These are phyloP conservation scores for Erpetoichthys calabaricus DNA, from an alignment of 2,797 vertebrate genomes.

Conservation along the genomic window DNA sequence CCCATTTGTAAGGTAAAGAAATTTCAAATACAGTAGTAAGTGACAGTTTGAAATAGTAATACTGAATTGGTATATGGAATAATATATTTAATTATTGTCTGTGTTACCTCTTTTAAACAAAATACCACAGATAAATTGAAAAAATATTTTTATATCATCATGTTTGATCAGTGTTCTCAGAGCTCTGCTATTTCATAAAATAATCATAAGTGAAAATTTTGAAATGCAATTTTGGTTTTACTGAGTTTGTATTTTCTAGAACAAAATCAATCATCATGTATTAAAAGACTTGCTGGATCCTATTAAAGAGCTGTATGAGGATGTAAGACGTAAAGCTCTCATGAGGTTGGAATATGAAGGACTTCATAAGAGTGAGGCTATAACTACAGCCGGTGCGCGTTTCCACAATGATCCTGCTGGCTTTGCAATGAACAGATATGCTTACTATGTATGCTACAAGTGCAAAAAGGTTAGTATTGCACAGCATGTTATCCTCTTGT, in stretches of 20 bases:
- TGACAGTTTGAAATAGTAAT: no score
- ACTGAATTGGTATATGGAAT: no score
- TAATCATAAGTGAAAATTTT: slow-evolving; percentile 7
- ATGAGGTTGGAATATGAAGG: slow-evolving; percentile 97
- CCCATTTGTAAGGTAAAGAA: slow-evolving; percentile 90
- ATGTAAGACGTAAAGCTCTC: slow-evolving; percentile 89
- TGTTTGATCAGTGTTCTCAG: neutral
- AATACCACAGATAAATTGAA: no score
- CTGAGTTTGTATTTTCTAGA: slow-evolving; percentile 49
- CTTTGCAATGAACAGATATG: slow-evolving; percentile 97
- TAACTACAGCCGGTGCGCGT: slow-evolving; percentile 89
- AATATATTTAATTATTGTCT: no score
- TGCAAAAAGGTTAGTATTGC: slow-evolving; percentile 83
- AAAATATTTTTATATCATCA: no score
- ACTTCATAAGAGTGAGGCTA: slow-evolving; percentile 94
- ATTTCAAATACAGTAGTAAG: slow-evolving; percentile 1
- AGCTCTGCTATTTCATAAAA: neutral
- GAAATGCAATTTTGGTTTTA: slow-evolving; percentile 5
- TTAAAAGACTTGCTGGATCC: slow-evolving; percentile 95
- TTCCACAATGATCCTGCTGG: slow-evolving; percentile 97
- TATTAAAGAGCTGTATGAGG: slow-evolving; percentile 94
- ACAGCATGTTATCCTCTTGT: neutral
- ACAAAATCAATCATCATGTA: slow-evolving; percentile 96
- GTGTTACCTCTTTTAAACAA: no score
- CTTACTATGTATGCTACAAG: slow-evolving; percentile 98